Evolutionary conservation across 2,888 invertebrate species (phyloP), one percentile per base, ranked within the genome.

Genomic region (Pachymerium ferrugineum): DNA sequence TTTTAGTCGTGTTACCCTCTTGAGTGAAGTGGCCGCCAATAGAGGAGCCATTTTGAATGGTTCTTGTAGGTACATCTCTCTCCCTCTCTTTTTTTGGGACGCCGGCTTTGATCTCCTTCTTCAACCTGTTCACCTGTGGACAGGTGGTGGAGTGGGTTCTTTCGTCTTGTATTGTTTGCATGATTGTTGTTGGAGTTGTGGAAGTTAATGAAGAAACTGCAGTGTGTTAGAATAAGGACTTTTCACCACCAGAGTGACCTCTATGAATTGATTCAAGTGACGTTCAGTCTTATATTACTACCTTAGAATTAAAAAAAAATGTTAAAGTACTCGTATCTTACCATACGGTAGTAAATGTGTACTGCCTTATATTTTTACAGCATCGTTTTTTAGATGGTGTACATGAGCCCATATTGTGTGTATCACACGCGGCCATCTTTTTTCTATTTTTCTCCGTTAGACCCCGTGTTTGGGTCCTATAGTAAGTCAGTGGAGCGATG

Each of bases 21-120:
- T 31, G 69, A 69, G 69, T 69, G 69, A 69, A 69, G 69, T 69
- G 69, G 62, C 62, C 62, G 62, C 62, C 62, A 62, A 62, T 62
- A 62, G 62, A 25, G 62, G 62, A 22, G 62, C 47, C 47, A 25
- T 62, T 62, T 62, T 62, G 25, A 62, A 62, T 62, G 62, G 28
- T 62, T 62, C 62, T 62, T 62, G 62, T 62, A 28, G 62, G 62
- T 62, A 62, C 62, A 62, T 62, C 28, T 25, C 62, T n/a, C 62
- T 28, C 62, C 62, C 16, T 62, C 28, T 62, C 28, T 62, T 62
- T 62, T n/a, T 62, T 1, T 3, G 62, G 28, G 28, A 25, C 62
- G 62, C 62, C 28, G 62, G 10, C 62, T 62, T 62, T 62, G 62
- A 62, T 62, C 62, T 62, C 25, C 62, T 22, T n/a, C n/a, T n/a